A percentile compares a stretch with the other conserved stretches of the same genome.
Evolutionary conservation across 2,888 invertebrate species (phyloP).

Genomic region (Hanleya hanleyi): DNA sequence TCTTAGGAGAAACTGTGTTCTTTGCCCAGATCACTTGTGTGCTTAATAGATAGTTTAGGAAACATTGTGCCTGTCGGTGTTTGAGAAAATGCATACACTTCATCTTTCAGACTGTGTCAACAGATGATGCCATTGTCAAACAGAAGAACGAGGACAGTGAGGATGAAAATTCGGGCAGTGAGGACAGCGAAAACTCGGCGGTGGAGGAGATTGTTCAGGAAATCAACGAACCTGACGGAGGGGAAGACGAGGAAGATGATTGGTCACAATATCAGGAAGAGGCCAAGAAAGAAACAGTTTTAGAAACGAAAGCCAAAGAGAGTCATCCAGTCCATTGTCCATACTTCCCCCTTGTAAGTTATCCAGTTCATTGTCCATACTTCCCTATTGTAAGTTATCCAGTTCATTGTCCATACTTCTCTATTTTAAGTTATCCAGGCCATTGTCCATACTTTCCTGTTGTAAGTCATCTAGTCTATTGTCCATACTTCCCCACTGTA

Average conservation of each 20-base stretch:
- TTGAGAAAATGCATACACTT: no score
- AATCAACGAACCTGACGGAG: conserved; percentile 18
- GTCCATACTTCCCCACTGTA: no score
- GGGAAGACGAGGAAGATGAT: conserved; percentile 84
- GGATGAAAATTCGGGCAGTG: conserved; percentile 39
- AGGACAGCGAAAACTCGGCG: conserved; percentile 13
- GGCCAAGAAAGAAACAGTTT: conserved; percentile 82
- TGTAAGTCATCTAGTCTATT: no score
- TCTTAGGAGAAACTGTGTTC: no score
- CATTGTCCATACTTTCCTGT: no score
- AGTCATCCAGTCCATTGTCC: conserved; percentile 99
- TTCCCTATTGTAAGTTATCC: no score
- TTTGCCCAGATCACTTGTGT: no score
- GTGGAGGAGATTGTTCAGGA: conserved; percentile 27
- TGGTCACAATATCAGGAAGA: conserved; percentile 96
- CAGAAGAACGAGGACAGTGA: conserved; percentile 29
- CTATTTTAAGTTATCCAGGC: no score
- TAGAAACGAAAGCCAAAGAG: conserved; percentile 94
- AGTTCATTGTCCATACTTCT: no score
- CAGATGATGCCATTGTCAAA: conserved; percentile 27
- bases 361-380: no score
- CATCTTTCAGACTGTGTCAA: conserved; percentile 17
- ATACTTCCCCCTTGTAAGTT: conserved; percentile 87
- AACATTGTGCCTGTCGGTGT: no score
- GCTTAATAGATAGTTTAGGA: no score